Conservation (phyloP, 2,888 invertebrate species). For the Dexiosoma caninum region DNA sequence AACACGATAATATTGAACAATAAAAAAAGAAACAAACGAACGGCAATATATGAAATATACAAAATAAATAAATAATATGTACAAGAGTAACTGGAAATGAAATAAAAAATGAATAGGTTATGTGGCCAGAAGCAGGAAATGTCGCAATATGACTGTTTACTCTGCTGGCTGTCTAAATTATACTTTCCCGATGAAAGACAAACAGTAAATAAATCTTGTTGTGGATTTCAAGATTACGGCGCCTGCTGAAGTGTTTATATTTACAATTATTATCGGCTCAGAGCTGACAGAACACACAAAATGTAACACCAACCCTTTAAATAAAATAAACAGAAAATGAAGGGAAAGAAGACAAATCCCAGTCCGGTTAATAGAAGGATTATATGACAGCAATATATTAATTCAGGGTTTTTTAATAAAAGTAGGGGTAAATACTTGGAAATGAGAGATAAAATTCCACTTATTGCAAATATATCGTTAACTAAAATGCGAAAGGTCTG, state of each 20-base stretch:
- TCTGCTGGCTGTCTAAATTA: neutral
- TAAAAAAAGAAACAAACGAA: neutral
- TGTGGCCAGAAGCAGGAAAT: conserved; percentile 24
- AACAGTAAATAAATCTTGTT: conserved; percentile 8
- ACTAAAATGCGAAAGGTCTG: too few species aligned
- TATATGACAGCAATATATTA: conserved; percentile 40
- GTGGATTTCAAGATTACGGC: conserved; percentile 14
- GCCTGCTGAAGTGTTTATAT: conserved; percentile 17
- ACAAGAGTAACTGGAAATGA: neutral
- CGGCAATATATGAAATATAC: too few species aligned
- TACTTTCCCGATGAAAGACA: neutral
- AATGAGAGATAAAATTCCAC: conserved; percentile 21
- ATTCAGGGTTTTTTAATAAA: neutral
- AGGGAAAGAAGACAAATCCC: neutral
- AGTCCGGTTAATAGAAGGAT: conserved; percentile 54
- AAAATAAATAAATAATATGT: conserved; percentile 22
- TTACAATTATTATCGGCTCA: conserved; percentile 37
- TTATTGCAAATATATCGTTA: too few species aligned
- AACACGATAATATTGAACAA: conserved; percentile 38
- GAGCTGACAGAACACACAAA: neutral
- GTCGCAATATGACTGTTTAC: neutral
- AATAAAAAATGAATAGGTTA: conserved; percentile 24
- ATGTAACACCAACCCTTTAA: conserved; percentile 44
- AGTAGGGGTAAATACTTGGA: conserved; percentile 14
- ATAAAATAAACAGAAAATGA: neutral